Evolutionary conservation across 1,140 invertebrate species (phyloP).

Genomic region (Sarcophaga peregrina): DNA sequence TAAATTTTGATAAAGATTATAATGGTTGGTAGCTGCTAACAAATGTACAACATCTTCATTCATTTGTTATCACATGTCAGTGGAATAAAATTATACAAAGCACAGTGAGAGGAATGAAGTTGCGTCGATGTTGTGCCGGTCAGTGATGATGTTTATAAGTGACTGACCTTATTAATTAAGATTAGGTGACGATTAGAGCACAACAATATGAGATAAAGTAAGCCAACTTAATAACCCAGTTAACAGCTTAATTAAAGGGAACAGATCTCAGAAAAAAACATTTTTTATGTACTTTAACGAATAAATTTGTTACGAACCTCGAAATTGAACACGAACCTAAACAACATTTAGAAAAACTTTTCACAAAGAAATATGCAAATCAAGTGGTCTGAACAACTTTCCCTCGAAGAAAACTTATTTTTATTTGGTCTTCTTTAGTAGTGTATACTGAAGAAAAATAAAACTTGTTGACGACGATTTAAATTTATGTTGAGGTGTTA

Average conservation of each 20-base stretch:
- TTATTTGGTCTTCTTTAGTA: background rate
- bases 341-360: background rate
- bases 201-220: background rate
- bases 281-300: background rate
- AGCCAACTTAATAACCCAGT: slow-evolving; percentile 15
- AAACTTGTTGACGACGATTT: background rate
- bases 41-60: too few species aligned
- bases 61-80: too few species aligned
- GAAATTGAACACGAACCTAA: too few species aligned
- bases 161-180: slow-evolving; percentile 35
- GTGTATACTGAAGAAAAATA: background rate
- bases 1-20: too few species aligned
- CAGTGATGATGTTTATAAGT: background rate
- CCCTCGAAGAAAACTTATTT: background rate
- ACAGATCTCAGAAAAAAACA: background rate
- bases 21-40: too few species aligned
- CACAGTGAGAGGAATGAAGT: too few species aligned
- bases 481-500: slow-evolving; percentile 20
- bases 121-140: background rate
- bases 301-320: background rate
- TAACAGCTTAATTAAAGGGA: slow-evolving; percentile 25
- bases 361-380: background rate
- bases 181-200: slow-evolving; percentile 37
- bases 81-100: too few species aligned
- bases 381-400: background rate